These are phyloP conservation scores for Piprites chloris DNA, from an alignment of 2,113 vertebrate genomes.

Conservation along the genomic window DNA sequence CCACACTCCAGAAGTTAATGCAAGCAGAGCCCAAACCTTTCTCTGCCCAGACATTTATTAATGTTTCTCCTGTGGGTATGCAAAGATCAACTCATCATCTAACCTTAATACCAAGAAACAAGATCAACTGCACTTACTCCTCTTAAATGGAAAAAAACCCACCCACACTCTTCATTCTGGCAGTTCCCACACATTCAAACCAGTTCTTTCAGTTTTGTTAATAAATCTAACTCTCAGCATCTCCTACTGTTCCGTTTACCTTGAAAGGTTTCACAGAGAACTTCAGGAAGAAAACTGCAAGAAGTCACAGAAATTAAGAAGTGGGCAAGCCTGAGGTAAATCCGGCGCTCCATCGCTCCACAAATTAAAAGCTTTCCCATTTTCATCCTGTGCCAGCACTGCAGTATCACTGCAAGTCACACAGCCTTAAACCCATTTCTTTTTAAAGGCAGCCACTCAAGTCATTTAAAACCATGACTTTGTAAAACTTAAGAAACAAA, in stretches of 20 bases:
- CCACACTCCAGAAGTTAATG: fast-evolving
- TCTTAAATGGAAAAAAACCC: background rate
- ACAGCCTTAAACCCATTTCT: background rate
- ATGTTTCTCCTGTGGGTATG: background rate
- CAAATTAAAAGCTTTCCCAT: fast-evolving
- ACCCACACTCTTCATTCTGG: background rate
- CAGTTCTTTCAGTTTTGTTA: background rate
- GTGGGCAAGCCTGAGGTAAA: fast-evolving
- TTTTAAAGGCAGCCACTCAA: background rate
- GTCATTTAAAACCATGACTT: fast-evolving
- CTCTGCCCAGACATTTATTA: background rate
- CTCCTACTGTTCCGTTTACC: background rate
- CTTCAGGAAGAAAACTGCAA: background rate
- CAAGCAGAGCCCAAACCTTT: background rate
- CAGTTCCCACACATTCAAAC: background rate
- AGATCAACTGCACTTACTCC: background rate
- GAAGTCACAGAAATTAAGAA: background rate
- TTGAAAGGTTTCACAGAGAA: background rate
- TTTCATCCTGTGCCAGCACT: background rate
- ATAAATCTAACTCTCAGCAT: background rate
- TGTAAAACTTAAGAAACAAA: fast-evolving
- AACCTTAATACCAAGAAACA: background rate
- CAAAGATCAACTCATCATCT: background rate
- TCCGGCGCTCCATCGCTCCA: fast-evolving
- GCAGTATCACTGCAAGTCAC: background rate